These are phyloP conservation scores for Hozukius guyotensis DNA, from an alignment of 2,797 vertebrate genomes.

Conservation along the genomic window DNA sequence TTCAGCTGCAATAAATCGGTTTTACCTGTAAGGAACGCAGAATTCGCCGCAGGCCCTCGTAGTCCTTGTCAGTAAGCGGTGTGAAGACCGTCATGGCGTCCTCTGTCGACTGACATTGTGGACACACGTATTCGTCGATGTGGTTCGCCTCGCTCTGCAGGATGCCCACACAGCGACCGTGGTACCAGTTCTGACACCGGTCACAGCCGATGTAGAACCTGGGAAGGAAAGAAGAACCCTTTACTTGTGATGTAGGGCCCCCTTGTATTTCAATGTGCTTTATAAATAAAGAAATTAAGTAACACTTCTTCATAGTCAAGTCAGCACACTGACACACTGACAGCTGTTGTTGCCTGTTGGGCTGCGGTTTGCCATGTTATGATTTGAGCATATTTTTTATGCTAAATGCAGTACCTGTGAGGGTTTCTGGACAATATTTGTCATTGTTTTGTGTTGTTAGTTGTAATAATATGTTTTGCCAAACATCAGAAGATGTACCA, in stretches of 20 bases:
- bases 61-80: constrained; percentile 96
- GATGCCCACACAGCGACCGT: constrained; percentile 98
- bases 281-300: neutral
- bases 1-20: neutral
- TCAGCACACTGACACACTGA: too few relatives aligned
- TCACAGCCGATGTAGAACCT: constrained; percentile 99
- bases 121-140: constrained; percentile 97
- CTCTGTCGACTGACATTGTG: constrained; percentile 97
- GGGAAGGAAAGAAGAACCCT: neutral
- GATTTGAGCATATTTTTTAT: too few relatives aligned
- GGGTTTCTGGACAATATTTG: too few relatives aligned
- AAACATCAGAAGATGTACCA: neutral
- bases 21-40: constrained; percentile 94
- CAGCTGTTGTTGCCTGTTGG: too few relatives aligned
- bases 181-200: constrained; percentile 99
- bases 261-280: neutral
- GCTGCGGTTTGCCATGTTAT: too few relatives aligned
- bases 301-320: too few relatives aligned
- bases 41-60: constrained; percentile 93
- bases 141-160: constrained; percentile 97
- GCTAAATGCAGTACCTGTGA: too few relatives aligned
- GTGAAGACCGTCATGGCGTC: constrained; percentile 99
- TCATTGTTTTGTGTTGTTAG: too few relatives aligned
- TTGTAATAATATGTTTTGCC: neutral
- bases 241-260: neutral